Percentiles rank a stretch among this genome's conserved stretches.
phyloP scores from a whole-genome alignment of 2,797 vertebrate genomes.

The Sandelia bainsii region DNA sequence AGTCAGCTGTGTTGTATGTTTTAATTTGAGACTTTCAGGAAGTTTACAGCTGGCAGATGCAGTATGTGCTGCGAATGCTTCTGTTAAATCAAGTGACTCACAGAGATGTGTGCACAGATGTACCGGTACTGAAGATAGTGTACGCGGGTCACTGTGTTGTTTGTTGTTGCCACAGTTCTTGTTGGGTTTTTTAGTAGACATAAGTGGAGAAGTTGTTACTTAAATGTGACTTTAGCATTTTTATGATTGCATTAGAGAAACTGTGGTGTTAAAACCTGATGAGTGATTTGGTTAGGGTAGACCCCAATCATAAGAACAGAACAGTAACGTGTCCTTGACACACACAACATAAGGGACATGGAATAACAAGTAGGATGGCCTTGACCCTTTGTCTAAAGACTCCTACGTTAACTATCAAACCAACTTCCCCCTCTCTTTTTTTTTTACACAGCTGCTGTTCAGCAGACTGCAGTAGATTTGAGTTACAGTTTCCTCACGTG shows the following conservation, averaged over 20 bases:
- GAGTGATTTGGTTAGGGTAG: background rate
- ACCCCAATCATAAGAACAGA: constrained; percentile 5
- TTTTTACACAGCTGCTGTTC: too few relatives aligned
- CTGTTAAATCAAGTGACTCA: constrained; percentile 37
- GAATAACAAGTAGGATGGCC: background rate
- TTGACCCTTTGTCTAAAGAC: background rate
- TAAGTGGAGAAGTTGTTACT: background rate
- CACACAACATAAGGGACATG: constrained; percentile 20
- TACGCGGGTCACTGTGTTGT: constrained; percentile 54
- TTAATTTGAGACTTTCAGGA: background rate
- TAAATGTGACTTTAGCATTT: background rate
- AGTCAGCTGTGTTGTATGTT: background rate
- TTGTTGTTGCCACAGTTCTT: constrained; percentile 71
- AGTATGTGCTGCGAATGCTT: background rate
- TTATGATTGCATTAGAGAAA: background rate
- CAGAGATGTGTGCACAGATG: constrained; percentile 34
- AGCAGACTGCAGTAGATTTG: background rate
- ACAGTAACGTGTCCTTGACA: constrained; percentile 31
- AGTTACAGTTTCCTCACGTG: background rate
- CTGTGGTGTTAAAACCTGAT: background rate
- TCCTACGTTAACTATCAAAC: background rate
- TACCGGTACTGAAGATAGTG: constrained; percentile 2
- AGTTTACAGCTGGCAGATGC: background rate
- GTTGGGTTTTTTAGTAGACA: constrained; percentile 29
- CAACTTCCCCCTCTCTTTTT: too few relatives aligned